These are phyloP conservation scores for Athene cunicularia DNA, from an alignment of 2,113 vertebrate genomes.

Conservation along the genomic window DNA sequence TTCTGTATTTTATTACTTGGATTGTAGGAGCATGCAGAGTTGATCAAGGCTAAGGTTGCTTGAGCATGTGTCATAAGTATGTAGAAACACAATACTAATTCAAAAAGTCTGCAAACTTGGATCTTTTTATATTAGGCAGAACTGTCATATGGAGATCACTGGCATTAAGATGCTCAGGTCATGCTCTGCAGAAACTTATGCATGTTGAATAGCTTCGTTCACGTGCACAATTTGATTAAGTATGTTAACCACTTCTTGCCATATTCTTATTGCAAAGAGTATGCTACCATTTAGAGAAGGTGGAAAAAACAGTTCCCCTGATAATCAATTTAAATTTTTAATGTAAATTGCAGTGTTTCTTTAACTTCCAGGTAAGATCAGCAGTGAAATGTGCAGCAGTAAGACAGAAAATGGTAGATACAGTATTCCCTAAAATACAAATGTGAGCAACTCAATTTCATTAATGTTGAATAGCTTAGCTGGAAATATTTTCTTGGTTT, in stretches of 20 bases:
- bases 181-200: neutral
- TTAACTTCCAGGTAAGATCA: neutral
- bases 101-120: neutral
- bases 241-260: neutral
- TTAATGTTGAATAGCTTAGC: neutral
- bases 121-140: neutral
- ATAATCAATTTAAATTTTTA: neutral
- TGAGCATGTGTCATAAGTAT: neutral
- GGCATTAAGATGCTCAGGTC: neutral
- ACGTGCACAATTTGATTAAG: neutral
- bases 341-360: neutral
- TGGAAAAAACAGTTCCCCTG: neutral
- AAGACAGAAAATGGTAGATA: neutral
- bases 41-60: slow-evolving; percentile 1
- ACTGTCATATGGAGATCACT: neutral
- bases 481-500: neutral
- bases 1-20: slow-evolving; percentile 3
- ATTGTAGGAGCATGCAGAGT: neutral
- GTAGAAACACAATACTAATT: neutral
- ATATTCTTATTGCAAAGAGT: neutral
- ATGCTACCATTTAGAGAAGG: neutral
- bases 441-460: neutral
- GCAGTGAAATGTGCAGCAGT: neutral
- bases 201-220: neutral
- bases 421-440: neutral